Conservation (phyloP, 2,113 vertebrate genomes). For the Hydrolagus affinis region DNA sequence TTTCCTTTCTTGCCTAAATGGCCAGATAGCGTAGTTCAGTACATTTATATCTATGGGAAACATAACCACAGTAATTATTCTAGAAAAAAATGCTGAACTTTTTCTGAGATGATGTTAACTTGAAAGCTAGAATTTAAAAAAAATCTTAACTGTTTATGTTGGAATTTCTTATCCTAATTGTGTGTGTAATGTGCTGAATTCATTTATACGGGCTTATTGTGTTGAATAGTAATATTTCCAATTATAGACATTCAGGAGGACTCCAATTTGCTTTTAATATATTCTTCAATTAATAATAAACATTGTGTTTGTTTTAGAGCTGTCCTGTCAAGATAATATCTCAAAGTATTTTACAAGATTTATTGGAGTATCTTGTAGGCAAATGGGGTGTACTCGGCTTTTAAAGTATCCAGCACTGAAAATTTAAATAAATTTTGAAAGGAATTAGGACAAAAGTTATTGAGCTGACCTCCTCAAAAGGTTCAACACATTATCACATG, state of each 20-base stretch:
- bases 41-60: not conserved
- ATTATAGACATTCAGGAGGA: not conserved
- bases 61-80: not conserved
- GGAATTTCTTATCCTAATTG: not conserved
- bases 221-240: not conserved
- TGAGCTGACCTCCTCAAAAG: too few species aligned
- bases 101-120: not conserved
- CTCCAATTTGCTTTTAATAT: not conserved
- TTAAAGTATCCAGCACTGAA: too few species aligned
- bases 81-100: not conserved
- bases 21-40: not conserved
- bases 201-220: not conserved
- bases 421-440: too few species aligned
- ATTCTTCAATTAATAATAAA: not conserved
- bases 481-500: too few species aligned
- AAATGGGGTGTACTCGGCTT: too few species aligned
- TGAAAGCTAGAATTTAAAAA: not conserved
- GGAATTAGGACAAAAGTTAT: too few species aligned
- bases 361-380: too few species aligned
- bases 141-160: not conserved
- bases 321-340: too few species aligned
- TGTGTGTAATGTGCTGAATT: not conserved
- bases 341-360: too few species aligned
- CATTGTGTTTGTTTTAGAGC: too few species aligned
- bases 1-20: not conserved